A percentile compares a stretch with the other conserved stretches of the same genome.
Conservation (phyloP, 2,797 vertebrate species). For the Todus mexicanus region DNA sequence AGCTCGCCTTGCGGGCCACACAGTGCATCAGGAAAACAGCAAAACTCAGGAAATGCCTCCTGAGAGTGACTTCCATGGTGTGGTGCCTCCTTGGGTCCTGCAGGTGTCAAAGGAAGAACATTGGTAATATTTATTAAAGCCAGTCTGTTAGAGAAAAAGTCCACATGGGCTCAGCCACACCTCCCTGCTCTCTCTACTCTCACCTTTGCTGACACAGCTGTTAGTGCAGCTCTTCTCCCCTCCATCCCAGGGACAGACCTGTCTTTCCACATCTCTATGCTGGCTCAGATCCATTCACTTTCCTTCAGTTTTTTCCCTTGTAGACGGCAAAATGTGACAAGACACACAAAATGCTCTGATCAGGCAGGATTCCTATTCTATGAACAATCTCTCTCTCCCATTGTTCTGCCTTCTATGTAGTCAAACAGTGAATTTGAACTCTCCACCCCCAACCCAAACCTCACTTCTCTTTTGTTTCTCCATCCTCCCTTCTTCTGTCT, state of each 20-base stretch:
- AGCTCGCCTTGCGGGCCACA: constrained; percentile 62
- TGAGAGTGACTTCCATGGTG: constrained; percentile 69
- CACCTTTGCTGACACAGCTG: background rate
- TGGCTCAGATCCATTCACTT: background rate
- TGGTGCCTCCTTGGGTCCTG: constrained; percentile 37
- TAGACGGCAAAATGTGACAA: background rate
- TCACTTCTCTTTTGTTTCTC: background rate
- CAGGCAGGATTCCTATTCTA: background rate
- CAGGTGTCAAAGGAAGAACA: background rate
- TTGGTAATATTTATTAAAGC: background rate
- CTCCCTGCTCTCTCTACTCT: background rate
- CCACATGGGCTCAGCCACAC: background rate
- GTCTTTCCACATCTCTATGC: background rate
- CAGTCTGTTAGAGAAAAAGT: background rate
- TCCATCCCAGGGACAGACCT: background rate
- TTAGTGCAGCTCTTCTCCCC: background rate
- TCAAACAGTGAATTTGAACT: background rate
- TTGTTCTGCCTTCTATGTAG: background rate
- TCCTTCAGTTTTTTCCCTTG: background rate
- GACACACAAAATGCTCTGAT: background rate
- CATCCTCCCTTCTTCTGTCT: background rate
- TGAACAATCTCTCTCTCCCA: background rate
- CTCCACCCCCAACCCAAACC: background rate
- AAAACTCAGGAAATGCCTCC: constrained; percentile 51
- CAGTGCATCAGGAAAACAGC: constrained; percentile 64